phyloP scores from a whole-genome alignment of 2,797 vertebrate species.

The Anguilla anguilla region DNA sequence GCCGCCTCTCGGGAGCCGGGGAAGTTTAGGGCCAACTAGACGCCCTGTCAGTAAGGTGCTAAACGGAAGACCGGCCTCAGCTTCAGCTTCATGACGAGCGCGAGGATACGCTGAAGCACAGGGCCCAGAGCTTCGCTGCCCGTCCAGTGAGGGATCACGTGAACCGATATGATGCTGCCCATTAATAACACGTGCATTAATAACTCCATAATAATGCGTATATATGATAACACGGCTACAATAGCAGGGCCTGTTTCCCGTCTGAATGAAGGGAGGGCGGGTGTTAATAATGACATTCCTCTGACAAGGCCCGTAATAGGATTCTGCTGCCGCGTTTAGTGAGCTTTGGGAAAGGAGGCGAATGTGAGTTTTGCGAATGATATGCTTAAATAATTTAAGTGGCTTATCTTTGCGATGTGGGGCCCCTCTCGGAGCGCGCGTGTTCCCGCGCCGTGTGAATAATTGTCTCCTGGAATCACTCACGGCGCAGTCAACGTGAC shows the following conservation, averaged over 20 bases:
- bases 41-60: constrained; percentile 79
- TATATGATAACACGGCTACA: constrained; percentile 63
- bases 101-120: constrained; percentile 68
- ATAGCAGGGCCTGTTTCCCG: constrained; percentile 40
- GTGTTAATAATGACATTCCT: constrained; percentile 37
- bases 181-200: constrained; percentile 52
- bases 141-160: constrained; percentile 75
- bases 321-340: constrained; percentile 35
- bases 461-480: constrained; percentile 59
- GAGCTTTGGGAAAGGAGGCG: constrained; percentile 49
- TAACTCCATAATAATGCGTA: not conserved
- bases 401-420: constrained; percentile 52
- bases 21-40: constrained; percentile 79
- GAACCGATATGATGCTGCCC: constrained; percentile 71
- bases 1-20: constrained; percentile 86
- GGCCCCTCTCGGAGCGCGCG: constrained; percentile 49
- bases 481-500: constrained; percentile 56
- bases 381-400: constrained; percentile 59
- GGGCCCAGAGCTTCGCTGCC: constrained; percentile 39
- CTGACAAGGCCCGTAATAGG: constrained; percentile 33
- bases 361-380: constrained; percentile 54
- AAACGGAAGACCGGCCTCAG: constrained; percentile 84
- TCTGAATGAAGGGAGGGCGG: constrained; percentile 32
- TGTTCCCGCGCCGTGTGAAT: constrained; percentile 56
- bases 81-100: constrained; percentile 76